A percentile compares a stretch with the other conserved stretches of the same genome.
Conservation (phyloP, 2,888 invertebrate species). For the Cheilosia impressa region DNA sequence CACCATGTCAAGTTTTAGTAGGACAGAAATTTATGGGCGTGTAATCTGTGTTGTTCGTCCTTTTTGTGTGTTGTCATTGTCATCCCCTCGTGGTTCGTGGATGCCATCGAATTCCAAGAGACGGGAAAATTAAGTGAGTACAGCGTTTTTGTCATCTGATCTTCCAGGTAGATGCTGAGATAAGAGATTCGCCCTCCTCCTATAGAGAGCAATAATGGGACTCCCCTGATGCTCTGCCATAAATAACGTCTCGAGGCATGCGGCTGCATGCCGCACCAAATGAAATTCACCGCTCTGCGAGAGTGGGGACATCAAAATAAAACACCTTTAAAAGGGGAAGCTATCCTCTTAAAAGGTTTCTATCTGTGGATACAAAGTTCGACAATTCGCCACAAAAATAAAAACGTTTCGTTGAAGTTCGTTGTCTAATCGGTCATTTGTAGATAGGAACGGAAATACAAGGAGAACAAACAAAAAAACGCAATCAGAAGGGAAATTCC, state of each 20-base stretch:
- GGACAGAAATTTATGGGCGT: conserved; percentile 73
- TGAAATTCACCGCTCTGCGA: conserved; percentile 1
- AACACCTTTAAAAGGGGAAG: not conserved
- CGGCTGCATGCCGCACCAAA: conserved; percentile 53
- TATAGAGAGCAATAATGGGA: conserved; percentile 23
- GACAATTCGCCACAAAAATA: not conserved
- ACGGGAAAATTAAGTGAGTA: conserved; percentile 59
- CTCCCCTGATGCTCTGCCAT: conserved; percentile 47
- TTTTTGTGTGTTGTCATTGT: conserved; percentile 26
- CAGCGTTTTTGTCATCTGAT: conserved; percentile 63
- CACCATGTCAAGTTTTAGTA: conserved; percentile 64
- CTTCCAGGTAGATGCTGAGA: conserved; percentile 62
- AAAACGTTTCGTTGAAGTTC: conserved; percentile 32
- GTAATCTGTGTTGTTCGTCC: conserved; percentile 70
- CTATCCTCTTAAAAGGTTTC: conserved; percentile 3
- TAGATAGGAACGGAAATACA: conserved; percentile 32
- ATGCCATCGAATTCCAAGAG: conserved; percentile 7
- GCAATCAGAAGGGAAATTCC: conserved; percentile 31
- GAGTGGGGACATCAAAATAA: not conserved
- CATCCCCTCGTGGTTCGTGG: conserved; percentile 27
- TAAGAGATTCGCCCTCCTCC: conserved; percentile 32
- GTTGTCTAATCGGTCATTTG: conserved; percentile 56
- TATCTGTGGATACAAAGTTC: conserved; percentile 22
- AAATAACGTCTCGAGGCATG: conserved; percentile 60
- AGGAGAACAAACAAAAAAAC: conserved; percentile 1